phyloP scores from a whole-genome alignment of 2,797 vertebrate genomes.

The Brachymystax lenok region DNA sequence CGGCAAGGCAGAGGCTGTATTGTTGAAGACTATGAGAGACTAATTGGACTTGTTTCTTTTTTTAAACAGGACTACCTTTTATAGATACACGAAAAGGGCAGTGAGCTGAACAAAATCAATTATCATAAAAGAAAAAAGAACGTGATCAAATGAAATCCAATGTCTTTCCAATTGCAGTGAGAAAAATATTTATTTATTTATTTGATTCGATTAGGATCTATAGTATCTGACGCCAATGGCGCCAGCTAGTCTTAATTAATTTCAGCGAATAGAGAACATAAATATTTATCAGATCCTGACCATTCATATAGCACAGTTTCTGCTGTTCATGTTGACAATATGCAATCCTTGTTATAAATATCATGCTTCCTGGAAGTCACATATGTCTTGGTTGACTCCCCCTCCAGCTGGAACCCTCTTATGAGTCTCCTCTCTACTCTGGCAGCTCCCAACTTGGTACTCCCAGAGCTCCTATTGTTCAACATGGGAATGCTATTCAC shows the following conservation, averaged over 20 bases:
- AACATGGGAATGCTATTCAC: neutral
- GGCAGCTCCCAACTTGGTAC: neutral
- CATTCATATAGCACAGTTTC: neutral
- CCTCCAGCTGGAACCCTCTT: constrained; percentile 2
- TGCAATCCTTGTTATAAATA: neutral
- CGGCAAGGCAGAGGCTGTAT: neutral
- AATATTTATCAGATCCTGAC: neutral
- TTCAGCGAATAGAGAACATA: neutral
- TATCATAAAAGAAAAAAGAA: too few relatives aligned
- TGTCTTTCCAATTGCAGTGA: too few relatives aligned
- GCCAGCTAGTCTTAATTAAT: too few relatives aligned
- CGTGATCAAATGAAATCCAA: too few relatives aligned
- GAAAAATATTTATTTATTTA: too few relatives aligned
- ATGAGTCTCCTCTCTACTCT: neutral
- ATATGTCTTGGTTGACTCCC: neutral
- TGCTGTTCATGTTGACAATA: neutral
- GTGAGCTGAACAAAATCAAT: too few relatives aligned
- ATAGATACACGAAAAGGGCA: too few relatives aligned
- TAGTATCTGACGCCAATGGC: too few relatives aligned
- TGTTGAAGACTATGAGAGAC: neutral
- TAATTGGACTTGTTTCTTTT: neutral
- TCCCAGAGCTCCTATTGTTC: neutral
- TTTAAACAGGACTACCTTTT: too few relatives aligned
- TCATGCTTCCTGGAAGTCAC: neutral
- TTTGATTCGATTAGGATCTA: too few relatives aligned